Conservation (phyloP, 2,113 vertebrate genomes). For the Lutjanus erythropterus region DNA sequence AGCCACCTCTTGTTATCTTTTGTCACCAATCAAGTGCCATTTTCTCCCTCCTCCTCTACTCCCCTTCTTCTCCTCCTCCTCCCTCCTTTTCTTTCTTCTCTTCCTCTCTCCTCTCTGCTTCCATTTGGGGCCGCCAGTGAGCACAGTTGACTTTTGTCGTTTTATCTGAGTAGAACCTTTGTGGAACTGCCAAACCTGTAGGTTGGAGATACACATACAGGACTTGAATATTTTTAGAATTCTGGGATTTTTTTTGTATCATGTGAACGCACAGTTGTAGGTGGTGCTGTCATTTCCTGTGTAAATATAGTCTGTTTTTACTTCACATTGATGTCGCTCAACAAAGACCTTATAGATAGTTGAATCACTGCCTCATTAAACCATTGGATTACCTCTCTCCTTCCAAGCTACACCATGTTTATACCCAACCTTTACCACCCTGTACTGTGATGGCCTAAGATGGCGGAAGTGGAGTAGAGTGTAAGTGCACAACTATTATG, state of each 20-base stretch:
- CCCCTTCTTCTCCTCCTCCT: conserved; percentile 18
- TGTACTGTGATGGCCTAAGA: too few species aligned
- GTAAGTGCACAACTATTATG: too few species aligned
- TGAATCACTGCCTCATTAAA: background rate
- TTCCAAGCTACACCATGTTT: background rate
- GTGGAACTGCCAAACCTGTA: background rate
- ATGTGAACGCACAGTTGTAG: too few species aligned
- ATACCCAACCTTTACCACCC: too few species aligned
- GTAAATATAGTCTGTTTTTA: background rate
- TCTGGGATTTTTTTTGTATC: too few species aligned
- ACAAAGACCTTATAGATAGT: background rate
- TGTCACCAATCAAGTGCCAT: conserved; percentile 88
- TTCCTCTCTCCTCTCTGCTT: conserved; percentile 4
- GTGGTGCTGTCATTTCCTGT: background rate
- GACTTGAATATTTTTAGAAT: background rate
- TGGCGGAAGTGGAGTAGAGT: too few species aligned
- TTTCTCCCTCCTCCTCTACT: conserved; percentile 54
- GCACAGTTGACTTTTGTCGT: conserved; percentile 32
- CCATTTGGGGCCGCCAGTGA: conserved; percentile 35
- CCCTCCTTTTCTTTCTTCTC: background rate
- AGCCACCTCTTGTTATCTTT: conserved; percentile 90
- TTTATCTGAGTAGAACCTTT: conserved; percentile 13
- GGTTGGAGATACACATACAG: background rate
- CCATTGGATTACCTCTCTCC: background rate
- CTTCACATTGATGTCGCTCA: background rate